Conservation (phyloP, 2,113 vertebrate genomes). For the Poeciliopsis prolifica region DNA sequence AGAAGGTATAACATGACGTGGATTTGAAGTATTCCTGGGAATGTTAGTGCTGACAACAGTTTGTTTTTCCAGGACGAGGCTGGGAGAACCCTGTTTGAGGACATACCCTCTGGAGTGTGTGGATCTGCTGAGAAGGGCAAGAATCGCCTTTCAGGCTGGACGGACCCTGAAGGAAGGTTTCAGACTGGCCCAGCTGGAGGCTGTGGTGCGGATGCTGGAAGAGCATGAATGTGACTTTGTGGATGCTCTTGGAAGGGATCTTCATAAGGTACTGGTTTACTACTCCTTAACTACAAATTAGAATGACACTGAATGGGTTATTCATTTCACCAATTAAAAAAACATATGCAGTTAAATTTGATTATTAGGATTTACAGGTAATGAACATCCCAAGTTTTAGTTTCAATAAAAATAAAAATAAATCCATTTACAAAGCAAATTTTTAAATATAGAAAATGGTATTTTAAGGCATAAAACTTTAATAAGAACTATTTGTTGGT, state of each 20-base stretch:
- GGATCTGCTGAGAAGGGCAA: slow-evolving; percentile 70
- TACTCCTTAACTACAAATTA: background rate
- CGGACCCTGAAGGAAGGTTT: slow-evolving; percentile 70
- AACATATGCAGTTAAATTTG: background rate
- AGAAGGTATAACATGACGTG: slow-evolving; percentile 50
- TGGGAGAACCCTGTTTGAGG: slow-evolving; percentile 68
- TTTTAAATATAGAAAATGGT: background rate
- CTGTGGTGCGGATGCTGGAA: slow-evolving; percentile 74
- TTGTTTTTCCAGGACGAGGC: slow-evolving; percentile 67
- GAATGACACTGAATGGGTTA: background rate
- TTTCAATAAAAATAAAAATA: background rate
- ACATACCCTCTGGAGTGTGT: slow-evolving; percentile 57
- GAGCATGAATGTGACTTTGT: slow-evolving; percentile 81
- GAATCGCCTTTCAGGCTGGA: slow-evolving; percentile 69
- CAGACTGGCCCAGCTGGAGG: slow-evolving; percentile 75
- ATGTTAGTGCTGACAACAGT: background rate
- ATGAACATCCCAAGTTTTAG: background rate
- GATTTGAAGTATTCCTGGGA: background rate
- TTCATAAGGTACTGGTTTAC: slow-evolving; percentile 72
- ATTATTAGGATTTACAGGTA: background rate
- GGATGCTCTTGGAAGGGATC: slow-evolving; percentile 75
- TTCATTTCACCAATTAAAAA: background rate
- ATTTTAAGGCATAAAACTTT: background rate
- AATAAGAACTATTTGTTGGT: too few relatives aligned
- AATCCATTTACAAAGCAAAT: too few relatives aligned